Conservation (phyloP, 2,888 invertebrate species). For the Dicycla oo region DNA sequence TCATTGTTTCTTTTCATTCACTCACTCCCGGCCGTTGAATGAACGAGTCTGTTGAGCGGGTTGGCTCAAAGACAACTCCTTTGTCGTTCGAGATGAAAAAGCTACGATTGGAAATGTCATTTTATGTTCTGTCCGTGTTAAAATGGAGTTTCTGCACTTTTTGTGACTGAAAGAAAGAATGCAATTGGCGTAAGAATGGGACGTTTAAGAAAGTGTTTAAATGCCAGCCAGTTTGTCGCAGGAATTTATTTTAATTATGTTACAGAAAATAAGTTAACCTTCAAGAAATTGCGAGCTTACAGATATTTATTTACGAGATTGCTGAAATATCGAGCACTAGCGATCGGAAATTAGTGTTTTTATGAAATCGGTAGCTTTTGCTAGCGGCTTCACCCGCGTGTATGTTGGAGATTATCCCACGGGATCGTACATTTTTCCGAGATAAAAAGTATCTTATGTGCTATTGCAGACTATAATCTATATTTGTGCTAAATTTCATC, state of each 20-base stretch:
- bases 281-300: neutral
- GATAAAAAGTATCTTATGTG: too few relatives aligned
- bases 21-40: slow-evolving; percentile 66
- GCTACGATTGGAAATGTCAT: slow-evolving; percentile 72
- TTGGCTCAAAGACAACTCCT: slow-evolving; percentile 78
- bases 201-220: slow-evolving; percentile 50
- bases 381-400: too few relatives aligned
- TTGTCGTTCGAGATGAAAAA: slow-evolving; percentile 74
- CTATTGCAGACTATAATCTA: too few relatives aligned
- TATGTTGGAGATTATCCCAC: too few relatives aligned
- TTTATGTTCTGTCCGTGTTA: slow-evolving; percentile 66
- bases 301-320: slow-evolving; percentile 17
- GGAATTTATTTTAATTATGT: slow-evolving; percentile 35
- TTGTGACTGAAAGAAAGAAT: slow-evolving; percentile 53
- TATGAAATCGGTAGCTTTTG: too few relatives aligned
- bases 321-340: neutral
- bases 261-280: slow-evolving; percentile 4
- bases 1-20: slow-evolving; percentile 78
- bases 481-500: too few relatives aligned
- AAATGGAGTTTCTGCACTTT: slow-evolving; percentile 62
- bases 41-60: slow-evolving; percentile 74
- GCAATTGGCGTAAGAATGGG: slow-evolving; percentile 58
- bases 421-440: too few relatives aligned
- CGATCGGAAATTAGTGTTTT: neutral
- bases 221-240: slow-evolving; percentile 30